These are phyloP conservation scores for Ennomos quercinarius DNA, from an alignment of 2,888 invertebrate species.

Conservation along the genomic window DNA sequence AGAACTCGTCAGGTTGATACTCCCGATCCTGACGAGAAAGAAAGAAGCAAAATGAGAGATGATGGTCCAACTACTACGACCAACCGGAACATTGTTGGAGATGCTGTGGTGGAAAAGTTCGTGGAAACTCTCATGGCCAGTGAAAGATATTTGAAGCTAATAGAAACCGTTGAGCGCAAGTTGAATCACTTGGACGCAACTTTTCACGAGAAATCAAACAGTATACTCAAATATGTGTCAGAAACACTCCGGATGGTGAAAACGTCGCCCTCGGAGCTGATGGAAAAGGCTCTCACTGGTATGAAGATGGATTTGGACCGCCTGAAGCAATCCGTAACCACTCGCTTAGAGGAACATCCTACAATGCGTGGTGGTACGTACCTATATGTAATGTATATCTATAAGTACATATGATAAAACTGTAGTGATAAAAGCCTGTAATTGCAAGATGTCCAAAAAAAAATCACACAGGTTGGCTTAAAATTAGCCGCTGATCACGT, in stretches of 20 bases:
- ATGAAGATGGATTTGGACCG: conserved; percentile 59
- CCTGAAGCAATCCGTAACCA: conserved; percentile 50
- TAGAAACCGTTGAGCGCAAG: conserved; percentile 66
- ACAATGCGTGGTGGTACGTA: conserved; percentile 59
- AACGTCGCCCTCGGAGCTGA: conserved; percentile 42
- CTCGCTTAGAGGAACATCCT: conserved; percentile 43
- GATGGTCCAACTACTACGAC: conserved; percentile 41
- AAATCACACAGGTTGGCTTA: too few species aligned
- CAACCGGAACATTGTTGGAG: conserved; percentile 45
- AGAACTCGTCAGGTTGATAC: not conserved
- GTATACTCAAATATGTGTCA: conserved; percentile 64
- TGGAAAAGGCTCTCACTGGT: conserved; percentile 50
- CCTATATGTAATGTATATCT: too few species aligned
- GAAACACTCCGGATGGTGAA: conserved; percentile 62
- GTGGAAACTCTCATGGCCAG: conserved; percentile 70
- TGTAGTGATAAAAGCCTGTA: too few species aligned
- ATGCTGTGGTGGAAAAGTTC: conserved; percentile 68
- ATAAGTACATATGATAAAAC: too few species aligned
- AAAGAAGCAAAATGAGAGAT: conserved; percentile 26
- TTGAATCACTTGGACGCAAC: conserved; percentile 62
- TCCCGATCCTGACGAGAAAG: conserved; percentile 7
- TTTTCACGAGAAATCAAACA: conserved; percentile 65
- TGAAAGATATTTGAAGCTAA: conserved; percentile 69
- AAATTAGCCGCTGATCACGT: too few species aligned
- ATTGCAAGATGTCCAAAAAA: too few species aligned